These are phyloP conservation scores for Myiozetetes cayanensis DNA, from an alignment of 2,113 vertebrate genomes.

Conservation along the genomic window DNA sequence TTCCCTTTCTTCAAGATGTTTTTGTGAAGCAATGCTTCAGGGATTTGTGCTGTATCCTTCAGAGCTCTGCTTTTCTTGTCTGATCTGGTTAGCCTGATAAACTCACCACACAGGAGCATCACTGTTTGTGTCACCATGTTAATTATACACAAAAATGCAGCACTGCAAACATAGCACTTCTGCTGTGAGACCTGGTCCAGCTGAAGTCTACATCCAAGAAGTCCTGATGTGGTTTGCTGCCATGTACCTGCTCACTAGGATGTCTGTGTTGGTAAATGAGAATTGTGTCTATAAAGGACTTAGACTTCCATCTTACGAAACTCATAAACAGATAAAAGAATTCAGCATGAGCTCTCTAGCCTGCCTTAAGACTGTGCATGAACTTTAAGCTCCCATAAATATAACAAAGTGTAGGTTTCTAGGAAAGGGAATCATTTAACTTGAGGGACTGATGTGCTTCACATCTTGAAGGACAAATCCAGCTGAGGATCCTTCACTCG, in stretches of 20 bases:
- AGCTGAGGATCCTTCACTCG: conserved; percentile 1
- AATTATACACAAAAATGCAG: not conserved
- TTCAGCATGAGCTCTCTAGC: not conserved
- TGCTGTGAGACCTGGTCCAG: not conserved
- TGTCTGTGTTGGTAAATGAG: not conserved
- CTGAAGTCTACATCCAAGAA: not conserved
- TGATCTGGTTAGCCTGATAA: not conserved
- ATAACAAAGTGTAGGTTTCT: not conserved
- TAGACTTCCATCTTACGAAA: not conserved
- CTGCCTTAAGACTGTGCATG: not conserved
- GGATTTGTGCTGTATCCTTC: not conserved
- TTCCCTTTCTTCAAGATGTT: not conserved
- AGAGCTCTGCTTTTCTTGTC: not conserved
- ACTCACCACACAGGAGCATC: not conserved
- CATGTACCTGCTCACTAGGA: not conserved
- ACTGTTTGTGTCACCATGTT: not conserved
- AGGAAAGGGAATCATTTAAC: conserved; percentile 20
- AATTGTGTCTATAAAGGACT: not conserved
- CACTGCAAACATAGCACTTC: not conserved
- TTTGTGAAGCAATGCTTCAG: not conserved
- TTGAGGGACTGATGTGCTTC: not conserved
- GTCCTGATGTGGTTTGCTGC: not conserved
- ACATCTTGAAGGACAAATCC: not conserved
- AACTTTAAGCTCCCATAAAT: conserved; percentile 5
- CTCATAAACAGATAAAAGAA: not conserved